Conservation (phyloP, 2,113 vertebrate genomes). For the Pygoscelis antarcticus region DNA sequence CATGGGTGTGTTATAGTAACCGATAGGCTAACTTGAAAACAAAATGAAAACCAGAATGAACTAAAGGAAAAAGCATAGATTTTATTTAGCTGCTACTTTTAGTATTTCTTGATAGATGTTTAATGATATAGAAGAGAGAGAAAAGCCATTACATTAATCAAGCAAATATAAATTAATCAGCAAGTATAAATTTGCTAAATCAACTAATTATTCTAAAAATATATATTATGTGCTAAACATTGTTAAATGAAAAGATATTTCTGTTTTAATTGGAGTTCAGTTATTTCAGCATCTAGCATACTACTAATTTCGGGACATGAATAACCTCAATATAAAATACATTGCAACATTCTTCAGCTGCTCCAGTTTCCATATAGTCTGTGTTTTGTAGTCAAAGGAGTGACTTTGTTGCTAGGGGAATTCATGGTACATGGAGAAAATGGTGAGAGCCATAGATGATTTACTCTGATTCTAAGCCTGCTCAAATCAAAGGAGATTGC, state of each 20-base stretch:
- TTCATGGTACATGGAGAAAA: background rate
- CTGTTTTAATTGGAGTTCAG: background rate
- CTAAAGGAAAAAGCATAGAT: background rate
- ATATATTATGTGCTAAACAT: background rate
- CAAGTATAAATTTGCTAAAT: background rate
- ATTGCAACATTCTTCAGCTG: background rate
- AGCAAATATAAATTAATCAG: background rate
- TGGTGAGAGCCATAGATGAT: background rate
- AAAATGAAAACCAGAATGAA: background rate
- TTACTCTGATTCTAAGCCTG: background rate
- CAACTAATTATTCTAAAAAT: constrained; percentile 12
- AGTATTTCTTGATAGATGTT: background rate
- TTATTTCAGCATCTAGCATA: background rate
- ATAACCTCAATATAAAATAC: background rate
- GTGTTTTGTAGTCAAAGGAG: background rate
- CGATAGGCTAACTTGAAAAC: background rate
- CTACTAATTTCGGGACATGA: background rate
- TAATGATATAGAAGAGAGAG: background rate
- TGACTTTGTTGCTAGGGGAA: background rate
- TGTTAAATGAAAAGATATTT: background rate
- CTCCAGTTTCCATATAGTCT: background rate
- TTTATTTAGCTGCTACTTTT: background rate
- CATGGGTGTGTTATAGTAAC: background rate
- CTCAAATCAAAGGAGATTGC: background rate
- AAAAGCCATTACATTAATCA: constrained; percentile 15